Evolutionary conservation across 1,140 invertebrate genomes (phyloP).

Genomic region (Sipha flava): DNA sequence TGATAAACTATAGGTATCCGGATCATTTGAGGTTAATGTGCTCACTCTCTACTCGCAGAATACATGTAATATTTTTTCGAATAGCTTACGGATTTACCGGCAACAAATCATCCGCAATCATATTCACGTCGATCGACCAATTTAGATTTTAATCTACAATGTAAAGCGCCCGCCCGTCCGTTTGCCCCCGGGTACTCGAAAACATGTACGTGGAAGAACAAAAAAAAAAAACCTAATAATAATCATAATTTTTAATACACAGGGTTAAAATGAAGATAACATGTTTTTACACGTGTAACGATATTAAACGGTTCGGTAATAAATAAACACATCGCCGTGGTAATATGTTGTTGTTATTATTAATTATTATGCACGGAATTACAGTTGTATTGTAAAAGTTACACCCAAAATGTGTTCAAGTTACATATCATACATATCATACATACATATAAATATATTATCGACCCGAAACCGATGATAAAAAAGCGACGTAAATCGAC

Average conservation of each 20-base stretch:
- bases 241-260: neutral
- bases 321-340: slow-evolving; percentile 8
- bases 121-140: slow-evolving; percentile 18
- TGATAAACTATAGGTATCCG: too few species aligned
- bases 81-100: slow-evolving; percentile 4
- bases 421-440: neutral
- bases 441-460: neutral
- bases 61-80: neutral
- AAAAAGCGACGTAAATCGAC: neutral
- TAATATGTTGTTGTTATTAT: neutral
- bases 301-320: slow-evolving; percentile 11
- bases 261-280: neutral
- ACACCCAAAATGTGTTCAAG: slow-evolving; percentile 8
- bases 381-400: neutral
- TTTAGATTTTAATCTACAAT: slow-evolving; percentile 16
- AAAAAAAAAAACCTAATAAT: neutral
- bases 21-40: neutral
- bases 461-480: neutral
- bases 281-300: slow-evolving; percentile 14
- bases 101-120: slow-evolving; percentile 22
- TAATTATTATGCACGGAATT: slow-evolving; percentile 7
- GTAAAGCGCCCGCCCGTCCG: neutral
- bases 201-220: neutral
- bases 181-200: neutral
- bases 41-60: too few species aligned